A percentile compares a stretch with the other conserved stretches of the same genome.
phyloP scores from a whole-genome alignment of 2,797 vertebrate species.

The Threskiornis aethiopicus region DNA sequence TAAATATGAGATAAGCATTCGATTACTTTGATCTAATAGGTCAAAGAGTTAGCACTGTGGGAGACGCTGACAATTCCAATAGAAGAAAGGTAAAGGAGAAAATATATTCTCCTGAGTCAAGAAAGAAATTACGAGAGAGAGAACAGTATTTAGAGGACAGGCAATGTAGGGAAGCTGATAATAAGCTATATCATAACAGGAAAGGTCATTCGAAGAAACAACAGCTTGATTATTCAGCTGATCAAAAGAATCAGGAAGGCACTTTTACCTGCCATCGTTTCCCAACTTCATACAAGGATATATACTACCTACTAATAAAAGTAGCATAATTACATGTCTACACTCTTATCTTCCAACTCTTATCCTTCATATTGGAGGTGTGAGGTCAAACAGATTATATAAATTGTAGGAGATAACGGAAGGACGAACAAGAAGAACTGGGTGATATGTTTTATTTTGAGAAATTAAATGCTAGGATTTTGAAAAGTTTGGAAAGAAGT shows the following conservation, averaged over 20 bases:
- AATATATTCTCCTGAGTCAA: not conserved
- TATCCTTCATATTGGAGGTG: not conserved
- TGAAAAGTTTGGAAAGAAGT: not conserved
- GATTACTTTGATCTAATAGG: not conserved
- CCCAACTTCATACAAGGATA: not conserved
- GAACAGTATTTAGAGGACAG: not conserved
- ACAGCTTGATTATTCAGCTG: conserved; percentile 62
- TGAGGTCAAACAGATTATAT: not conserved
- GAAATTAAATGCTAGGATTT: not conserved
- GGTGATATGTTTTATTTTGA: not conserved
- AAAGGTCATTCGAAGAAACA: conserved; percentile 46
- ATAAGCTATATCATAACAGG: conserved; percentile 24
- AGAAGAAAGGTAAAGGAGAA: not conserved
- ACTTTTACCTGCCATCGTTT: not conserved
- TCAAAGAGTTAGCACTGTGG: not conserved
- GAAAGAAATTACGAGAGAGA: not conserved
- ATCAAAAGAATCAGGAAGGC: conserved; percentile 41
- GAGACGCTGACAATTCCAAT: not conserved
- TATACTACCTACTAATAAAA: not conserved
- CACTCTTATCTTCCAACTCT: not conserved
- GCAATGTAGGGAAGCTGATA: not conserved
- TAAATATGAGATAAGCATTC: conserved; percentile 6
- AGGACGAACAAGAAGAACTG: not conserved
- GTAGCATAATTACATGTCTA: not conserved
- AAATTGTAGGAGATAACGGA: not conserved